Evolutionary conservation across 2,888 invertebrate genomes (phyloP).

Genomic region (Hymenopus coronatus): DNA sequence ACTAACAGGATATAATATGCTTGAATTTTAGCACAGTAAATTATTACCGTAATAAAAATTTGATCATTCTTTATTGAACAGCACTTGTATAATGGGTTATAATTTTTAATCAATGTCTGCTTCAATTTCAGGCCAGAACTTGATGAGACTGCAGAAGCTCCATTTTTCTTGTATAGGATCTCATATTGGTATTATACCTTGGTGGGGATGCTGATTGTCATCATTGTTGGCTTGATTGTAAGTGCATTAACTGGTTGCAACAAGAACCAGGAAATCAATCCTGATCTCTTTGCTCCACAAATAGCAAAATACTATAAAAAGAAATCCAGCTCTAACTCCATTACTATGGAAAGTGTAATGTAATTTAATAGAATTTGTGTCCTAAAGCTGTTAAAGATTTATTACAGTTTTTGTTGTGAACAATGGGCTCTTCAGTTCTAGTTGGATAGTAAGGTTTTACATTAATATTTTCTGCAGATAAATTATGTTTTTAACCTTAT

Average conservation of each 20-base stretch:
- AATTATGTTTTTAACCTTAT: too few relatives aligned
- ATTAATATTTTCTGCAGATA: too few relatives aligned
- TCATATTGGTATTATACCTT: constrained; percentile 68
- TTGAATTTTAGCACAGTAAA: too few relatives aligned
- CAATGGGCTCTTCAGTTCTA: too few relatives aligned
- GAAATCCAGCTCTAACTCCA: neutral
- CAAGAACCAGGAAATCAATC: constrained; percentile 44
- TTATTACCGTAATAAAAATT: too few relatives aligned
- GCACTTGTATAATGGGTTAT: neutral
- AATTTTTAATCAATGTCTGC: neutral
- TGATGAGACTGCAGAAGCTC: neutral
- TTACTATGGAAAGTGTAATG: neutral
- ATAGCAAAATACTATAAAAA: neutral
- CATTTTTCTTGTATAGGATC: constrained; percentile 54
- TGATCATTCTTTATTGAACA: too few relatives aligned
- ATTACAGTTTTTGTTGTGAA: too few relatives aligned
- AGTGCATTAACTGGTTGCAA: constrained; percentile 60
- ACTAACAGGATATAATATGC: too few relatives aligned
- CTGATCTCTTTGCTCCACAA: neutral
- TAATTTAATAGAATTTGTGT: too few relatives aligned
- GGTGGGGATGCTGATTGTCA: constrained; percentile 58
- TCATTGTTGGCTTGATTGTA: constrained; percentile 60
- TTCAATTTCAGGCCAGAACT: neutral
- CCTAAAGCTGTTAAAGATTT: too few relatives aligned
- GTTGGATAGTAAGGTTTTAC: too few relatives aligned